A percentile compares a stretch with the other conserved stretches of the same genome.
These are phyloP conservation scores for Hemaris fuciformis DNA, from an alignment of 2,888 invertebrate species.

Conservation along the genomic window DNA sequence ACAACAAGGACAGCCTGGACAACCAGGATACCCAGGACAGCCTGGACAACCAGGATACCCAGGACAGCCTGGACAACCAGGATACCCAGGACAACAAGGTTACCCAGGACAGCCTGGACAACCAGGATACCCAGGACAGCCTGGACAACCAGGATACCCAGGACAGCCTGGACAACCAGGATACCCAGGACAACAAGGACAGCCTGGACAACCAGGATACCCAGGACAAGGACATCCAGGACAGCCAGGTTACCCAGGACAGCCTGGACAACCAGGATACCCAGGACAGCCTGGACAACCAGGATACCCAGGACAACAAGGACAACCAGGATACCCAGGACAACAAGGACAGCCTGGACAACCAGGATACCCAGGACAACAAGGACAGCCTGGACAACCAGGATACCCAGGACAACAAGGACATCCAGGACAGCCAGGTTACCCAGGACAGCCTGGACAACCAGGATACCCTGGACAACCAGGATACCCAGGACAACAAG, in stretches of 20 bases:
- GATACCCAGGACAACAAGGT: slow-evolving; percentile 41
- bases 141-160: slow-evolving; percentile 26
- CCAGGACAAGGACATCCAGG: too few species aligned
- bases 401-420: too few species aligned
- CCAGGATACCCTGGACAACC: slow-evolving; percentile 21
- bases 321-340: slow-evolving; percentile 72
- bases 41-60: slow-evolving; percentile 24
- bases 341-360: too few species aligned
- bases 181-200: slow-evolving; percentile 25
- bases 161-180: slow-evolving; percentile 67
- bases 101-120: slow-evolving; percentile 26
- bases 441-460: slow-evolving; percentile 24
- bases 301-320: slow-evolving; percentile 44
- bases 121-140: slow-evolving; percentile 18
- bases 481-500: slow-evolving; percentile 25
- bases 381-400: too few species aligned
- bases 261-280: slow-evolving; percentile 23
- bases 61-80: too few species aligned
- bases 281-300: slow-evolving; percentile 23
- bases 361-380: too few species aligned
- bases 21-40: slow-evolving; percentile 25
- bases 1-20: too few species aligned
- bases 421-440: too few species aligned
- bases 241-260: too few species aligned
- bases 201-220: too few species aligned